phyloP scores from a whole-genome alignment of 2,113 vertebrate genomes.

The Cricetomys ansorgei region DNA sequence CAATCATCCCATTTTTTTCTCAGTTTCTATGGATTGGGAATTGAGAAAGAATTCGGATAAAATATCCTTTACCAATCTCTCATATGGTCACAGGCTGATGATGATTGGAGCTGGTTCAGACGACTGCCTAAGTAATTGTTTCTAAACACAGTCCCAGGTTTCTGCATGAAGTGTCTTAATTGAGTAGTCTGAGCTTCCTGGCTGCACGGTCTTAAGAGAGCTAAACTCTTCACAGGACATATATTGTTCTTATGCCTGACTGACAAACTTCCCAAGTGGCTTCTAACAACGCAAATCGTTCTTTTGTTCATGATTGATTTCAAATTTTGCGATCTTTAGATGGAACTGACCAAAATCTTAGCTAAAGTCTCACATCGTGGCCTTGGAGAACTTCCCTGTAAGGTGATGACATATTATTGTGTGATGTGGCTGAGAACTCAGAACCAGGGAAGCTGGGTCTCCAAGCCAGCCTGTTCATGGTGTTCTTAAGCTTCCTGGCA shows the following conservation, averaged over 20 bases:
- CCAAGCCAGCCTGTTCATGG: neutral
- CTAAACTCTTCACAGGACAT: neutral
- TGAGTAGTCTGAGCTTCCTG: neutral
- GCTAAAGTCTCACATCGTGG: neutral
- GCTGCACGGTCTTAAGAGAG: neutral
- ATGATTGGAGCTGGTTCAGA: neutral
- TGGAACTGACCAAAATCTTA: neutral
- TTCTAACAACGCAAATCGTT: neutral
- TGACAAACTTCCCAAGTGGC: neutral
- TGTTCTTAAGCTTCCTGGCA: neutral
- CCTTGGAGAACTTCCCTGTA: neutral
- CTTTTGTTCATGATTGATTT: neutral
- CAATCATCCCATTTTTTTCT: neutral
- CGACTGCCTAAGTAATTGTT: neutral
- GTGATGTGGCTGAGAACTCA: neutral
- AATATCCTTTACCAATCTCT: neutral
- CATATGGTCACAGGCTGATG: neutral
- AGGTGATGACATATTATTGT: neutral
- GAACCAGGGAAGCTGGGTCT: accelerated
- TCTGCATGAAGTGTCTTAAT: neutral
- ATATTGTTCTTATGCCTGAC: neutral
- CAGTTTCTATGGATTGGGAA: neutral
- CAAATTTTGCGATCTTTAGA: neutral
- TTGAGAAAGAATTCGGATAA: neutral
- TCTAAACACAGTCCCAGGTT: neutral